Base-by-base conservation (phyloP, 2,113 vertebrate species). In the Meles meles region DNA sequence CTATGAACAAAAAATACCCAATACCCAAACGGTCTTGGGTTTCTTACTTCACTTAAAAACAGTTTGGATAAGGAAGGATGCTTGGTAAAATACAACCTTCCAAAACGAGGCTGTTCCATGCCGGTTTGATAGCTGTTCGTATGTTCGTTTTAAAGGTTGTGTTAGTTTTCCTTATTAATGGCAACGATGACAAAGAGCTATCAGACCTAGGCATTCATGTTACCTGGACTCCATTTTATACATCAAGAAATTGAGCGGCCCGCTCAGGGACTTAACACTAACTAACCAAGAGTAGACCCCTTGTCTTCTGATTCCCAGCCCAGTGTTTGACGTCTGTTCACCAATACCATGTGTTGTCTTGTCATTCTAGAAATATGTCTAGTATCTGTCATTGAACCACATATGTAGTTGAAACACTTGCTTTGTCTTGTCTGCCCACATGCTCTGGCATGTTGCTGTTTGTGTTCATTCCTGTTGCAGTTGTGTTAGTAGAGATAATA, bases 391-490 rank as follows among this genome's bases (percentile, higher is more conserved):
- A 92, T 49, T 96, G 42, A 92, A 57, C 8, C 63, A 87, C 76
- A 94, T 84, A 47, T 88, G 71, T 95, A 93, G 90, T 88, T 90
- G 90, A 90, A 94, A 76, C 93, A 96, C 94, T 90, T 88, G 90
- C 94, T 96, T 97, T 96, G 95, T 97, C 95, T 97, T 93, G 88
- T 98, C 97, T 86, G 71, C 80, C 61, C 94, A 96, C 88, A 76
- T 92, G 76, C 71, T 95, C 69, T 92, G 80, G 97, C 97, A 97
- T 67, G 42, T 95, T 67, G 72, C 85, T 94, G 12, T 94, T 87
- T 23, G 39, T 94, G 93, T 88, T 94, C 61, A 77, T 96, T 93
- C 52, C 87, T 90, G 7, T 90, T 77, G 69, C 27, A 89, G 23
- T 96, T 94, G 74, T 80, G 47, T 96, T 93, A 59, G 21, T 77